These are phyloP conservation scores for Thereva unica DNA, from an alignment of 2,888 invertebrate genomes.

Conservation along the genomic window DNA sequence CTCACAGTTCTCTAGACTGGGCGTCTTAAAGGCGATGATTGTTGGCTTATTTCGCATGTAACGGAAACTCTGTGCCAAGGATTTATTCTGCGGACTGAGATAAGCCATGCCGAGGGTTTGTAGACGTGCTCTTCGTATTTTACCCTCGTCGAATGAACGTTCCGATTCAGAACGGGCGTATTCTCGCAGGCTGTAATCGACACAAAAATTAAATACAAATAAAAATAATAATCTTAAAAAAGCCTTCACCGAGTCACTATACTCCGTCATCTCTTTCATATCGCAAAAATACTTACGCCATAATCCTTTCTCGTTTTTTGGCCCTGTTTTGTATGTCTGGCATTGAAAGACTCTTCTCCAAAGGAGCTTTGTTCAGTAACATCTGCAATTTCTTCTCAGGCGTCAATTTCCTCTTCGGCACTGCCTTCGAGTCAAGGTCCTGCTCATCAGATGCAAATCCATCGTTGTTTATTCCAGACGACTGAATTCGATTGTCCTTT, in stretches of 20 bases:
- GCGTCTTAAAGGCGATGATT: constrained; percentile 85
- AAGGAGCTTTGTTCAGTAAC: constrained; percentile 64
- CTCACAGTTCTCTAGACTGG: constrained; percentile 74
- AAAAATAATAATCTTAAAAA: background rate
- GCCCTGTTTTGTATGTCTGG: constrained; percentile 78
- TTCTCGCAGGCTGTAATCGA: constrained; percentile 64
- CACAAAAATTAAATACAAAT: constrained; percentile 6
- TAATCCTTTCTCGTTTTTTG: constrained; percentile 70
- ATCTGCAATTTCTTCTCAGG: constrained; percentile 61
- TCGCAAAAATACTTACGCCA: constrained; percentile 65
- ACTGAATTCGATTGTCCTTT: constrained; percentile 51
- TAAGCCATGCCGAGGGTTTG: constrained; percentile 71
- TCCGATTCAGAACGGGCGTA: constrained; percentile 81
- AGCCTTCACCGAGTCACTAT: background rate
- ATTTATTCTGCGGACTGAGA: constrained; percentile 76
- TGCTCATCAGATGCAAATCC: constrained; percentile 48
- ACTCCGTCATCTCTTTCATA: background rate
- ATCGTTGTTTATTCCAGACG: constrained; percentile 46
- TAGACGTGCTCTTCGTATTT: constrained; percentile 66
- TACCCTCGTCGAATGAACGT: constrained; percentile 71
- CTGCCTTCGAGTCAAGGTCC: constrained; percentile 47
- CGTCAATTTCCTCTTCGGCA: constrained; percentile 52
- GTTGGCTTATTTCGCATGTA: constrained; percentile 89
- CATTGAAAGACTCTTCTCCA: constrained; percentile 82
- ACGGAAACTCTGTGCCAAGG: constrained; percentile 83